Conservation (phyloP, 92 coral and sea anemone species). For the Paramuricea clavata region DNA sequence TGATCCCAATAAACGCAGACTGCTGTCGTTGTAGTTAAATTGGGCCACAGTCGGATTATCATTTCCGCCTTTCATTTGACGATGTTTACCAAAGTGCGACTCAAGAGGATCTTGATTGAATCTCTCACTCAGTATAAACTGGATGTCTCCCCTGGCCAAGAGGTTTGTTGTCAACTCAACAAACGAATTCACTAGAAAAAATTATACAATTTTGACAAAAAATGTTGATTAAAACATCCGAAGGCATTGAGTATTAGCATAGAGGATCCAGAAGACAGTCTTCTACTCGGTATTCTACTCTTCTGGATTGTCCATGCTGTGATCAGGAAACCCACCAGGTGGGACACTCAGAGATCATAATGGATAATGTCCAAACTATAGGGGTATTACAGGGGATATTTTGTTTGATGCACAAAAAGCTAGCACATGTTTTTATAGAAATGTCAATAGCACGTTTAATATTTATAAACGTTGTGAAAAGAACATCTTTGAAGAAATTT, state of each 20-base stretch:
- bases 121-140: neutral
- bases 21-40: slow-evolving; percentile 4
- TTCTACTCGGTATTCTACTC: too few species aligned
- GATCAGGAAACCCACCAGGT: neutral
- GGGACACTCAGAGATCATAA: neutral
- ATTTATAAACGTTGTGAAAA: neutral
- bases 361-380: neutral
- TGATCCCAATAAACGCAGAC: neutral
- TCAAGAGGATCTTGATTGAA: neutral
- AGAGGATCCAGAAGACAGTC: too few species aligned
- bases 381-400: neutral
- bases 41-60: slow-evolving; percentile 22
- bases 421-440: neutral
- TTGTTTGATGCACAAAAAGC: neutral
- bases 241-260: too few species aligned
- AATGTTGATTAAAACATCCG: too few species aligned
- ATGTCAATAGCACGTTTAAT: neutral
- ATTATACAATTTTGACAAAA: neutral
- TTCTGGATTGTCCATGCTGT: too few species aligned
- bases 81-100: slow-evolving; percentile 21
- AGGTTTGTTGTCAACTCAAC: neutral
- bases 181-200: neutral
- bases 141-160: neutral
- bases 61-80: too few species aligned
- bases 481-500: neutral